Conservation (phyloP, 1,140 invertebrate genomes). For the Coenobita brevimanus region DNA sequence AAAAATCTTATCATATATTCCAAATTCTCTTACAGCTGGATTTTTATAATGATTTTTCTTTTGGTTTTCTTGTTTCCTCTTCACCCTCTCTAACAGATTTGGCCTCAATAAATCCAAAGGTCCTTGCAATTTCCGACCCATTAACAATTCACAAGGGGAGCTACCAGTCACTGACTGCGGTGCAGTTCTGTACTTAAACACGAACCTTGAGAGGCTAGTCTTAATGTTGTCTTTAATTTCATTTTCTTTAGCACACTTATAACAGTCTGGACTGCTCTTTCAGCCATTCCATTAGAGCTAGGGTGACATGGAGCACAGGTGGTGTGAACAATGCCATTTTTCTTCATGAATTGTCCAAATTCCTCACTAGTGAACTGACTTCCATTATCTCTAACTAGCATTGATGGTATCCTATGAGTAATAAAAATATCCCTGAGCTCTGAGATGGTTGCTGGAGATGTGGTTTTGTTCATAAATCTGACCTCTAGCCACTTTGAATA, state of each 20-base stretch:
- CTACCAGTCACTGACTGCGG: constrained; percentile 9
- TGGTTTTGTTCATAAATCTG: constrained; percentile 1
- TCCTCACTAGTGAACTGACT: not conserved
- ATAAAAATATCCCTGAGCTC: not conserved
- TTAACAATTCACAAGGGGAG: not conserved
- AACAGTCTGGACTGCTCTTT: not conserved
- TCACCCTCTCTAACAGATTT: not conserved
- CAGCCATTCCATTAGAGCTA: not conserved
- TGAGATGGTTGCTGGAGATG: not conserved
- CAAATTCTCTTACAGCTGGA: not conserved
- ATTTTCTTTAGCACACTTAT: not conserved
- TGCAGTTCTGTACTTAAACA: constrained; percentile 7
- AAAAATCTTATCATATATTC: constrained; percentile 3
- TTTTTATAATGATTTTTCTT: not conserved
- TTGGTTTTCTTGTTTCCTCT: not conserved
- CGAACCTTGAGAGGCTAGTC: constrained; percentile 10
- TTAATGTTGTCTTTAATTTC: not conserved
- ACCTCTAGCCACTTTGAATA: constrained; percentile 33
- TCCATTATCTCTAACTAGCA: constrained; percentile 6
- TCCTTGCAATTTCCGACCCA: not conserved
- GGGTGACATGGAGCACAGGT: constrained; percentile 14
- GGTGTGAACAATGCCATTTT: not conserved
- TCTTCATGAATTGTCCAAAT: not conserved
- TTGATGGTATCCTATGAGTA: not conserved
- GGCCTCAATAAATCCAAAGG: not conserved